Evolutionary conservation across 1,140 invertebrate genomes (phyloP), one percentile per base, ranked within the genome.

Genomic region (Aphelenchoides fujianensis): DNA sequence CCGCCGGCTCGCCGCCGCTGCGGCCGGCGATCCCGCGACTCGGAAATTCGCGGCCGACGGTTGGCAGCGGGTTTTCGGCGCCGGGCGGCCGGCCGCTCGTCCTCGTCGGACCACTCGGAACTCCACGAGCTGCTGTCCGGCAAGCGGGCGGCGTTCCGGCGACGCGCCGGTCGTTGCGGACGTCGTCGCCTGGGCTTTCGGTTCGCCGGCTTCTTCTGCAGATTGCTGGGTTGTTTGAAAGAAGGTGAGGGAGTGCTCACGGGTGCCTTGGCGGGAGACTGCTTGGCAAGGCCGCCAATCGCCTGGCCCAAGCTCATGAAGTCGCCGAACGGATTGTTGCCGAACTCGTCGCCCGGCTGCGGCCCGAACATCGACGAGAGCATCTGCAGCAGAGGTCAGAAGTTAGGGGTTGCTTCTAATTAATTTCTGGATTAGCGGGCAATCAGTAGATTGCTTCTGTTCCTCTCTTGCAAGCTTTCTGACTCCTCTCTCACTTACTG

Each of bases 241-340:
- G n/a, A n/a, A n/a, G n/a, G n/a, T n/a, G n/a, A n/a, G n/a, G n/a
- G n/a, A n/a, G n/a, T n/a, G n/a, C n/a, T n/a, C n/a, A n/a, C n/a
- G n/a, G n/a, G n/a, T n/a, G n/a, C n/a, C n/a, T n/a, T n/a, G n/a
- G n/a, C n/a, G n/a, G n/a, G n/a, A 48, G 41, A 23, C 23, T 48
- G 5, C 31, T 66, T 66, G 16, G 16, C 36, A 2, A 37, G 19
- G 23, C 53, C n/a, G 19, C 36, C 32, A 1, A 66, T 30, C 27
- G 63, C 63, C 36, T 66, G 63, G 16, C 63, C 63, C 32, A 66
- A 37, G 53, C 53, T 66, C 16, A 66, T 37, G 53, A 66, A 66
- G 12, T 66, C 63, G 1, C 63, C 63, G 32, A 66, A 66, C 32
- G 63, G 63, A 35, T 66, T 66, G 53, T 66, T 66, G 37, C 63